A percentile compares a stretch with the other conserved stretches of the same genome.
Evolutionary conservation across 1,140 invertebrate species (phyloP).

Genomic region (Drosophila ogumai): DNA sequence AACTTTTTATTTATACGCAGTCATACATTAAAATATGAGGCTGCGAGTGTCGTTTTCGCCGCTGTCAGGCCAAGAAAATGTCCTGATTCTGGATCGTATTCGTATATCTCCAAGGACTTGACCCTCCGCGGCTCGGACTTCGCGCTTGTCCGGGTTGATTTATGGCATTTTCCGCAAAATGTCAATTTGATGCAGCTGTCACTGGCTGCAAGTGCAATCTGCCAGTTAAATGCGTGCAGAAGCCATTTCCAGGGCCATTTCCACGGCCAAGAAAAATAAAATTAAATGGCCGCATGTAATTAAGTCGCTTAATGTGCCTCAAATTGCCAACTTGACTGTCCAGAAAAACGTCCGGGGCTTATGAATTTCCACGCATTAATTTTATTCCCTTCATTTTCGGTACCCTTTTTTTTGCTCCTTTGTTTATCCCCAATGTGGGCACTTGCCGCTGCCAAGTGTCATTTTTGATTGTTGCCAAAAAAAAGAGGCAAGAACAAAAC

Average conservation of each 20-base stretch:
- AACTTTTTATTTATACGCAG: constrained; percentile 76
- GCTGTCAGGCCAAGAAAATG: constrained; percentile 60
- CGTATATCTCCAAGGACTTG: constrained; percentile 7
- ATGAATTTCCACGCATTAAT: constrained; percentile 65
- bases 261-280: constrained; percentile 56
- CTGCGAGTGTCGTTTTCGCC: constrained; percentile 61
- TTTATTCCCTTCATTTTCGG: constrained; percentile 59
- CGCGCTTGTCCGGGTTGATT: constrained; percentile 50
- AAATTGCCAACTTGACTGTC: constrained; percentile 44
- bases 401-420: constrained; percentile 22
- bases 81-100: constrained; percentile 23
- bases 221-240: constrained; percentile 65
- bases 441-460: constrained; percentile 50
- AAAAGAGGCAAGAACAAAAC: neutral
- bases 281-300: constrained; percentile 63
- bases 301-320: constrained; percentile 60
- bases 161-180: constrained; percentile 51
- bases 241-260: constrained; percentile 40
- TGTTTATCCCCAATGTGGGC: constrained; percentile 43
- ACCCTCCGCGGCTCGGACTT: constrained; percentile 25
- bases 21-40: constrained; percentile 76
- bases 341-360: constrained; percentile 48
- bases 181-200: constrained; percentile 79
- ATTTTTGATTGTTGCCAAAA: constrained; percentile 42
- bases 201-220: constrained; percentile 63